phyloP scores from a whole-genome alignment of 2,797 vertebrate species.

The Masticophis lateralis region DNA sequence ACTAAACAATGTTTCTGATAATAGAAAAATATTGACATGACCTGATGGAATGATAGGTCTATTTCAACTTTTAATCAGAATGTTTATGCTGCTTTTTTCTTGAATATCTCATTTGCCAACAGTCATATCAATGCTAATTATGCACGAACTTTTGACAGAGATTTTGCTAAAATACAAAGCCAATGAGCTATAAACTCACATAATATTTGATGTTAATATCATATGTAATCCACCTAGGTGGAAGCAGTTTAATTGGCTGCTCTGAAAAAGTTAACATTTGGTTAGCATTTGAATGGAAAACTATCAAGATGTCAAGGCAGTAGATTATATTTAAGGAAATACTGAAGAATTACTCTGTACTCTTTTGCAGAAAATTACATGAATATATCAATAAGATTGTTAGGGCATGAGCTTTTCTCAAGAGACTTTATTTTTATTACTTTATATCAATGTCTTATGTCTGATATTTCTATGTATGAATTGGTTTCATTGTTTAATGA shows the following conservation, averaged over 20 bases:
- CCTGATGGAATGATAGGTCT: background rate
- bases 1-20: background rate
- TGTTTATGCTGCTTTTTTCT: background rate
- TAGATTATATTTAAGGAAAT: background rate
- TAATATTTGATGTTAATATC: constrained; percentile 39
- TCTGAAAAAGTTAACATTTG: background rate
- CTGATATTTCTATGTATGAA: background rate
- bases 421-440: background rate
- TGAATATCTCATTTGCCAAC: background rate
- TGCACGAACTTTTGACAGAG: background rate
- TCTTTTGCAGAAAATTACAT: background rate
- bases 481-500: background rate
- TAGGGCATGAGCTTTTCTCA: background rate
- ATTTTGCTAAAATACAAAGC: background rate
- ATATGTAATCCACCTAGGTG: background rate
- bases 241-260: background rate
- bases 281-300: background rate
- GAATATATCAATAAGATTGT: background rate
- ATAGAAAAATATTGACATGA: background rate
- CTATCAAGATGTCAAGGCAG: background rate
- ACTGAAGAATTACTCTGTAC: background rate
- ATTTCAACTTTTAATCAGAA: background rate
- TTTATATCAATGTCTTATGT: background rate
- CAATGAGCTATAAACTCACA: constrained; percentile 36
- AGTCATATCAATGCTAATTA: background rate